phyloP scores from a whole-genome alignment of 2,113 vertebrate species.

The Ginglymostoma cirratum region DNA sequence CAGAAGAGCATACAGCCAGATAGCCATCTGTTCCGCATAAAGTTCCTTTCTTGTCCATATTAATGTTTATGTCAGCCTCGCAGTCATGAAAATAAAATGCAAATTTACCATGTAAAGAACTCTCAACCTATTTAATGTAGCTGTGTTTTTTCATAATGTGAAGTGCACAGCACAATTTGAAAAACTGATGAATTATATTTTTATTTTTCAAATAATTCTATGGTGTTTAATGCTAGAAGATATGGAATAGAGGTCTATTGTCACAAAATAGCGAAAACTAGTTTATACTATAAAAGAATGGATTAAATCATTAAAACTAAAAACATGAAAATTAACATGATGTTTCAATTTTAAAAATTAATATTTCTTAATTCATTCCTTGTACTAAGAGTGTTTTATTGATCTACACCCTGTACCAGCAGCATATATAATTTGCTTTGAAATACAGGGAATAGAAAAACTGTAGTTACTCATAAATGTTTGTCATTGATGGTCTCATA shows the following conservation, averaged over 20 bases:
- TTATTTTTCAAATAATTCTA: not conserved
- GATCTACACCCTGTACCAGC: not conserved
- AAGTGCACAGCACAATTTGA: not conserved
- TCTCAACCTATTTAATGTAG: not conserved
- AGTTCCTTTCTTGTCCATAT: not conserved
- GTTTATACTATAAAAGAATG: not conserved
- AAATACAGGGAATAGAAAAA: not conserved
- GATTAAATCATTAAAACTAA: not conserved
- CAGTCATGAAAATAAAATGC: not conserved
- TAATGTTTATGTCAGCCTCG: not conserved
- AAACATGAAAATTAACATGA: conserved; percentile 17
- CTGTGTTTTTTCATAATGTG: conserved; percentile 18
- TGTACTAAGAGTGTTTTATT: not conserved
- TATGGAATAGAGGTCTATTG: not conserved
- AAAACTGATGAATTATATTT: not conserved
- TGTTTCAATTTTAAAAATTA: not conserved
- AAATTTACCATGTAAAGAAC: not conserved
- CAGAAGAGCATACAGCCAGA: not conserved
- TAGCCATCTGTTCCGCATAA: not conserved
- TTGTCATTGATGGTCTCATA: not conserved
- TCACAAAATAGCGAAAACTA: not conserved
- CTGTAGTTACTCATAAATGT: not conserved
- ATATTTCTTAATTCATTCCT: conserved; percentile 3
- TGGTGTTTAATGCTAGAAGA: not conserved
- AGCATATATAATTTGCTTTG: not conserved